These are phyloP conservation scores for Antheraea mylitta DNA, from an alignment of 1,140 invertebrate genomes.

Conservation along the genomic window DNA sequence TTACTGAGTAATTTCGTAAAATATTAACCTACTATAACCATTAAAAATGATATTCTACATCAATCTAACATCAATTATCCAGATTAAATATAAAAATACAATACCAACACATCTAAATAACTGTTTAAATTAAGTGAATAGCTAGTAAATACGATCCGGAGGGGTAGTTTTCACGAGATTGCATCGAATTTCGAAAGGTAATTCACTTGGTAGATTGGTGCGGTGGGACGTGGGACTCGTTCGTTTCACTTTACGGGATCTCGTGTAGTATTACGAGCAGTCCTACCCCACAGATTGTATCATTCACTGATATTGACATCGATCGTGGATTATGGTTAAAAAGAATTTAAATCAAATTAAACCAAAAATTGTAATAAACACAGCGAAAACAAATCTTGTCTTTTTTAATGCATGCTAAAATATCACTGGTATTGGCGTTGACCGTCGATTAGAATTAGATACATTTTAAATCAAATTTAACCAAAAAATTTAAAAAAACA, in stretches of 20 bases:
- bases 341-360: not conserved
- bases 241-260: constrained; percentile 20
- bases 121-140: not conserved
- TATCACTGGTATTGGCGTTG: constrained; percentile 16
- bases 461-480: too few species aligned
- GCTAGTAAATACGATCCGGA: not conserved
- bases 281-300: constrained; percentile 14
- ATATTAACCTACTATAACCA: too few species aligned
- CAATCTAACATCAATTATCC: not conserved
- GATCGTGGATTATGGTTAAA: not conserved
- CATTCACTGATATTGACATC: constrained; percentile 17
- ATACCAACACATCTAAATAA: not conserved
- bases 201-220: constrained; percentile 31
- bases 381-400: too few species aligned
- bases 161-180: constrained; percentile 26
- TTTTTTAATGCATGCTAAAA: too few species aligned
- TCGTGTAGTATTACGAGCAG: constrained; percentile 20
- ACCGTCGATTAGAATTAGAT: not conserved
- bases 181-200: constrained; percentile 24
- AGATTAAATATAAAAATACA: not conserved
- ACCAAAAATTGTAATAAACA: too few species aligned
- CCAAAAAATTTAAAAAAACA: too few species aligned
- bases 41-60: not conserved
- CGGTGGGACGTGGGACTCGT: constrained; percentile 13
- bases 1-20: too few species aligned